Conservation (phyloP, 2,888 invertebrate genomes). For the Pandemis corylana region DNA sequence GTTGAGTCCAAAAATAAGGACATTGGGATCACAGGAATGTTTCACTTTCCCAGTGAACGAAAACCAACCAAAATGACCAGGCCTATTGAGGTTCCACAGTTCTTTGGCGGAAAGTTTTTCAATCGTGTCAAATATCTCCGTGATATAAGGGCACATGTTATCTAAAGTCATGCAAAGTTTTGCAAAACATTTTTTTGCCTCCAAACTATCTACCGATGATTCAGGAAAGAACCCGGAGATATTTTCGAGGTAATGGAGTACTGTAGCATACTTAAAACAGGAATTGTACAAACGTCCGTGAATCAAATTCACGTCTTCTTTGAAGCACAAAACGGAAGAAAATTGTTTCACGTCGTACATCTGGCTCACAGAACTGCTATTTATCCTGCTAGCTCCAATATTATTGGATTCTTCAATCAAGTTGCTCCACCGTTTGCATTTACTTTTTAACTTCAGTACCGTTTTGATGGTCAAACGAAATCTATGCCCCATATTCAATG, state of each 20-base stretch:
- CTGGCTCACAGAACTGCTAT: slow-evolving; percentile 43
- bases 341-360: slow-evolving; percentile 46
- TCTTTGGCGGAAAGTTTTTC: background rate
- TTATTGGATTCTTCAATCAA: slow-evolving; percentile 45
- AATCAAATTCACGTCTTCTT: slow-evolving; percentile 45
- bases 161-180: slow-evolving; percentile 47
- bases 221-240: slow-evolving; percentile 46
- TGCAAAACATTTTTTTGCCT: slow-evolving; percentile 45
- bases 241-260: slow-evolving; percentile 45
- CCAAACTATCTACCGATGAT: slow-evolving; percentile 32
- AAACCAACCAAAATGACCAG: slow-evolving; percentile 27
- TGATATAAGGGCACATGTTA: background rate
- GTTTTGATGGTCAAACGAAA: slow-evolving; percentile 45
- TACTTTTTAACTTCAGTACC: slow-evolving; percentile 47
- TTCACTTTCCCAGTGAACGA: slow-evolving; percentile 39
- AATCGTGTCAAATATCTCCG: slow-evolving; percentile 2
- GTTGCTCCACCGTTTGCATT: slow-evolving; percentile 47
- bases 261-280: slow-evolving; percentile 45
- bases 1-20: slow-evolving; percentile 25
- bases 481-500: background rate
- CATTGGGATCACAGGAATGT: slow-evolving; percentile 36
- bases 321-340: slow-evolving; percentile 47
- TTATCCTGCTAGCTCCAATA: slow-evolving; percentile 43
- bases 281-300: slow-evolving; percentile 47
- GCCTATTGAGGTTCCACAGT: background rate